These are phyloP conservation scores for Heterodera filipjevi DNA, from an alignment of 2,888 invertebrate species.

Conservation along the genomic window DNA sequence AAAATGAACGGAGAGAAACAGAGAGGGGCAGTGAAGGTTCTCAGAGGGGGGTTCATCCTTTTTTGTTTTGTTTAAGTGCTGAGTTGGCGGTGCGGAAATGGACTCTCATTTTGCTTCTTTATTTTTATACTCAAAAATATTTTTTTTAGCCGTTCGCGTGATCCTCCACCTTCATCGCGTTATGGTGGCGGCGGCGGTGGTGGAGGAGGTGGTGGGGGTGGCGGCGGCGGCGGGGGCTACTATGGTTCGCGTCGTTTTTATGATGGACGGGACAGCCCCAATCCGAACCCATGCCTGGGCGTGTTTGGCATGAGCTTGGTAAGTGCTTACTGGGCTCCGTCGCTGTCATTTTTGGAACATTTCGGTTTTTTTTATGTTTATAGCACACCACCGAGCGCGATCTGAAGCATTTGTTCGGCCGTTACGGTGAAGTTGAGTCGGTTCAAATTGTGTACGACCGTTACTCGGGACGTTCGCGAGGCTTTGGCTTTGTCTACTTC, in stretches of 20 bases:
- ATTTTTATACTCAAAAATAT: too few species aligned
- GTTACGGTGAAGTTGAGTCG: constrained; percentile 87
- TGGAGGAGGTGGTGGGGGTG: constrained; percentile 28
- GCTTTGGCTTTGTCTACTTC: constrained; percentile 58
- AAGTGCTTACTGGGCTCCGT: background rate
- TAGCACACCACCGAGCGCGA: constrained; percentile 85
- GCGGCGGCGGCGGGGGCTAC: constrained; percentile 28
- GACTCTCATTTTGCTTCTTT: too few species aligned
- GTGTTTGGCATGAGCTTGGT: constrained; percentile 86
- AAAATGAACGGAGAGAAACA: too few species aligned
- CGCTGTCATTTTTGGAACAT: too few species aligned
- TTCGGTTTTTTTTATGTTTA: background rate
- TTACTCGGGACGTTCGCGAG: constrained; percentile 51
- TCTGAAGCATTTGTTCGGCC: constrained; percentile 85
- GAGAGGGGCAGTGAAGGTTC: too few species aligned
- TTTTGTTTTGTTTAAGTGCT: too few species aligned
- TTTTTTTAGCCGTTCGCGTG: too few species aligned
- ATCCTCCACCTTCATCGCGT: background rate
- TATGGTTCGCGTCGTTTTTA: constrained; percentile 30
- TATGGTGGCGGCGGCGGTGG: too few species aligned
- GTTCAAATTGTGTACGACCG: constrained; percentile 74
- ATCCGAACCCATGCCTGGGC: constrained; percentile 76
- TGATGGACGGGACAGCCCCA: constrained; percentile 40
- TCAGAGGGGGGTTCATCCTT: too few species aligned
- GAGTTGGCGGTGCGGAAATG: too few species aligned